A percentile compares a stretch with the other conserved stretches of the same genome.
phyloP scores from a whole-genome alignment of 2,113 vertebrate species.

The Sigmodon hispidus region DNA sequence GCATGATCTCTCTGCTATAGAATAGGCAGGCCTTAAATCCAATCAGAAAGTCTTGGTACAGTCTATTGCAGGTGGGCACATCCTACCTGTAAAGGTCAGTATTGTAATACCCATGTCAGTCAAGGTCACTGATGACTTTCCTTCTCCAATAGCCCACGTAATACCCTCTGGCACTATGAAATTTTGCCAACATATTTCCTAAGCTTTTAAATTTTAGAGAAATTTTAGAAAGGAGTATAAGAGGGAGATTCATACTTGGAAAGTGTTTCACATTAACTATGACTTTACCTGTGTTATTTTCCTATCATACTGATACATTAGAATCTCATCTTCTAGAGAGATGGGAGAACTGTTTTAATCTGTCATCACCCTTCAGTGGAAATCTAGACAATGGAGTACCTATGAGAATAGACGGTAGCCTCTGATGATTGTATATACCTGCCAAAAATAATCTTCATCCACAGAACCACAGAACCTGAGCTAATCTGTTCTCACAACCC shows the following conservation, averaged over 20 bases:
- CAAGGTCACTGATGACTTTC: neutral
- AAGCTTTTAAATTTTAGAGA: slow-evolving; percentile 30
- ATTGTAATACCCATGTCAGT: neutral
- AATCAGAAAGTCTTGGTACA: neutral
- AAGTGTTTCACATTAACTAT: neutral
- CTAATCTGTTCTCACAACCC: neutral
- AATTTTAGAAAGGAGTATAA: neutral
- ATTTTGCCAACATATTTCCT: neutral
- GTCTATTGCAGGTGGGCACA: neutral
- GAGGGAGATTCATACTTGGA: neutral
- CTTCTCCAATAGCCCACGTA: neutral
- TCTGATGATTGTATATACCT: neutral
- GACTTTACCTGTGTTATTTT: accelerated
- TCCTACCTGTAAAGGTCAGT: neutral
- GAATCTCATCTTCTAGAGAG: neutral
- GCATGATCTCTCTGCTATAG: neutral
- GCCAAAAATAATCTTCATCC: neutral
- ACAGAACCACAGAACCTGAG: neutral
- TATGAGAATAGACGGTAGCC: too few relatives aligned
- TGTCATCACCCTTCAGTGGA: neutral
- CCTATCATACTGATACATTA: neutral
- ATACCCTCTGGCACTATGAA: neutral
- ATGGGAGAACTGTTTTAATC: neutral
- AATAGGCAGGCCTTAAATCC: neutral
- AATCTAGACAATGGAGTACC: neutral